Evolutionary conservation across 2,113 vertebrate species (phyloP).

Genomic region (Corvus moneduloides): DNA sequence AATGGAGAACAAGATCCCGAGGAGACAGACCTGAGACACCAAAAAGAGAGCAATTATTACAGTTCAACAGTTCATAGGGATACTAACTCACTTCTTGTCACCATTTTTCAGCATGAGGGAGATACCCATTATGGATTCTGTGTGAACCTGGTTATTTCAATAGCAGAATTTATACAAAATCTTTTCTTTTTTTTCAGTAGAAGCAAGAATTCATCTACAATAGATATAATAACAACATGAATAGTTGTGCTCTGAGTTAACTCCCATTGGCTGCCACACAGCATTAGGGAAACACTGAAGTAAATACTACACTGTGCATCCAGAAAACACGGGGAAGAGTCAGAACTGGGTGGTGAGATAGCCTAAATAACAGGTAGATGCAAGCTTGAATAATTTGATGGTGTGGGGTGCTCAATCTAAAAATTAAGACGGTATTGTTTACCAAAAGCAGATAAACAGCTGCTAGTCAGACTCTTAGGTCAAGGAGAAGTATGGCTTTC

Average conservation of each 20-base stretch:
- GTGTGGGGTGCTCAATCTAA: not conserved
- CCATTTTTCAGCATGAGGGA: not conserved
- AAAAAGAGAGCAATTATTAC: conserved; percentile 12
- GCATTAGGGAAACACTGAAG: not conserved
- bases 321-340: not conserved
- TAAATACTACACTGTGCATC: not conserved
- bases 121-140: not conserved
- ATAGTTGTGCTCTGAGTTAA: not conserved
- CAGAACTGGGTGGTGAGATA: not conserved
- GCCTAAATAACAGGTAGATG: not conserved
- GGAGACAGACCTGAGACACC: conserved; percentile 87
- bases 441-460: not conserved
- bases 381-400: not conserved
- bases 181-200: not conserved
- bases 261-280: not conserved
- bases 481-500: not conserved
- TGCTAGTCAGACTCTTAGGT: not conserved
- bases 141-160: not conserved
- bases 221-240: not conserved
- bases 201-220: not conserved
- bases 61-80: not conserved
- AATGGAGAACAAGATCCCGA: conserved; percentile 95
- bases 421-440: not conserved
- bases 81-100: not conserved
- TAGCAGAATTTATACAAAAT: not conserved